phyloP scores from a whole-genome alignment of 2,113 vertebrate genomes.

The Mola mola region DNA sequence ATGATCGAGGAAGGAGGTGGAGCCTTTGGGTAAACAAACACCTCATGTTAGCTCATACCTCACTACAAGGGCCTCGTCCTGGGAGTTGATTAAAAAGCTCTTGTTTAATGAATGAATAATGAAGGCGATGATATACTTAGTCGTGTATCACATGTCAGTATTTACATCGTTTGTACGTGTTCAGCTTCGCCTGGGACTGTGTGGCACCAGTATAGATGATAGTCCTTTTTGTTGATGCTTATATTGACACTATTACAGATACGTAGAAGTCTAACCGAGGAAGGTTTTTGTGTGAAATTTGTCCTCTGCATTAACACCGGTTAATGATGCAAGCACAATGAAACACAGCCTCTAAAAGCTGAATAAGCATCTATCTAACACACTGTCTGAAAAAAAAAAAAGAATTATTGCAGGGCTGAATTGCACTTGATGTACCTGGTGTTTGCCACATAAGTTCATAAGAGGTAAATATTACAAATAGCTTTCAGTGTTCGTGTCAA shows the following conservation, averaged over 20 bases:
- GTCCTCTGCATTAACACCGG: slow-evolving; percentile 1
- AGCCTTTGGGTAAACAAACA: slow-evolving; percentile 50
- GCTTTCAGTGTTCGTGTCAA: background rate
- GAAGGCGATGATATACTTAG: slow-evolving; percentile 16
- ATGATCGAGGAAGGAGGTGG: slow-evolving; percentile 49
- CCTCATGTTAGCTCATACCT: slow-evolving; percentile 44
- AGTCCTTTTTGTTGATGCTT: slow-evolving; percentile 6
- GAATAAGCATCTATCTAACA: slow-evolving; percentile 5
- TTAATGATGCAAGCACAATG: background rate
- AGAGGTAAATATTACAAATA: background rate
- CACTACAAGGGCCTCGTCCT: slow-evolving; percentile 12
- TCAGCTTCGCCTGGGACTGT: slow-evolving; percentile 7
- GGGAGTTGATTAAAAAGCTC: slow-evolving; percentile 50
- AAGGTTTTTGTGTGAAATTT: background rate
- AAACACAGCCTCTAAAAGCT: slow-evolving; percentile 5
- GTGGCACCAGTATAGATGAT: background rate
- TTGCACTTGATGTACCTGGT: background rate
- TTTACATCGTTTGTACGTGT: slow-evolving; percentile 29
- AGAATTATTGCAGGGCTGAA: slow-evolving; percentile 4
- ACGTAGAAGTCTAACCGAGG: background rate
- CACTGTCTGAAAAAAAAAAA: background rate
- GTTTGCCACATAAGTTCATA: background rate
- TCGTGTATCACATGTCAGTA: slow-evolving; percentile 25
- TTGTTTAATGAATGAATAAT: slow-evolving; percentile 55
- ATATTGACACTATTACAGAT: slow-evolving; percentile 4